Base-by-base conservation (phyloP, 23 tunicate species). In the Diplosoma virens region DNA sequence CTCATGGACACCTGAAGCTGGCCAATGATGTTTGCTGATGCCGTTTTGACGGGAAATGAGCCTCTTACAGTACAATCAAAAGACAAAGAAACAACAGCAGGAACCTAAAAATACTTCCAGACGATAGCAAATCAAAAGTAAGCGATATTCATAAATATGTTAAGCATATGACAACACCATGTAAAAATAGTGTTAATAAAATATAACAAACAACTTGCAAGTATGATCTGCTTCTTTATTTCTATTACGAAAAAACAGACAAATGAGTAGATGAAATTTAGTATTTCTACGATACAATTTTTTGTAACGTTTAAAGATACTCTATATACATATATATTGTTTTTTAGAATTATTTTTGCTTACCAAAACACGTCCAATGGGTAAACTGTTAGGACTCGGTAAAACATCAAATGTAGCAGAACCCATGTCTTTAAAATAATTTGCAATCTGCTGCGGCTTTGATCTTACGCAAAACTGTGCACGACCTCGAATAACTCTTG, bases 381-480 rank as follows among this genome's bases (percentile, higher is more conserved):
- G 96, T 47, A 83, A 32, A 63, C 84, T 64, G 30, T 78, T 82
- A 0, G 88, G 96, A 71, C 88, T 83, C 5, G 81, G 47, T 21
- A 82, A 34, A 27, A 89, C 35, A 25, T 89, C 96, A 47, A 89
- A 71, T 6, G 81, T 78, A 20, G 86, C 64, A 11, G 75, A 66
- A 30, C 82, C 88, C 88, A 89, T 83, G 60, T 89, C 96, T 58
- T 84, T 79, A 73, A 89, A 83, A 36, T 89, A 89, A 0, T 88
- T 85, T 24, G 90, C 36, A 68, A 83, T 83, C 37, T 89, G 88
- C 53, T 89, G 72, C 3, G 88, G 66, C 2, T 81, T 81, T 50
- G 96, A 89, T 27, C 88, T 70, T 14, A 89, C 82, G 47, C 82
- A 79, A 83, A 83, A 89, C 25, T 80, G 82, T 63, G 78, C 66